phyloP scores from a whole-genome alignment of 2,888 invertebrate species.

The Metacarcinus magister region DNA sequence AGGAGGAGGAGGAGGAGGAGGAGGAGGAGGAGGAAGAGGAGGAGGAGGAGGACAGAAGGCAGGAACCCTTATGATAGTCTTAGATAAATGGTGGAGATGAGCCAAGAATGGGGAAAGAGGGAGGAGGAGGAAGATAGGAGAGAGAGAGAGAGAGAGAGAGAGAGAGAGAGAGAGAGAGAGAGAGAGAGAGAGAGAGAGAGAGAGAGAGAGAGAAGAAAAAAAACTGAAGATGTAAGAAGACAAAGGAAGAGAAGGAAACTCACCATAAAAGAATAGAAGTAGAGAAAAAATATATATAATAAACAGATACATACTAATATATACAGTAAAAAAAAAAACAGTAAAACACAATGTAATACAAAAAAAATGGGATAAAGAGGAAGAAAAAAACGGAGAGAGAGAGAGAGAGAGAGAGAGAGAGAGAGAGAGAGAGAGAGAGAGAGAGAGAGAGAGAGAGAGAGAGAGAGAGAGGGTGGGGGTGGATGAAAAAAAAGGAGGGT shows the following conservation, averaged over 20 bases:
- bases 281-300: not conserved
- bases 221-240: not conserved
- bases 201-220: not conserved
- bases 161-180: not conserved
- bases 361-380: not conserved
- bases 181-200: constrained; percentile 28
- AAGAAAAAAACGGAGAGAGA: not conserved
- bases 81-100: not conserved
- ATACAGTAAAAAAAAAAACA: not conserved
- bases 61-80: constrained; percentile 3
- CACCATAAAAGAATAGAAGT: not conserved
- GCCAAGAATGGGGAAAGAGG: not conserved
- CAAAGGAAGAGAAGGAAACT: not conserved
- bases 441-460: constrained; percentile 1
- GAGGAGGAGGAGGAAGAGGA: not conserved
- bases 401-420: constrained; percentile 26
- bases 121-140: not conserved
- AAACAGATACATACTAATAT: not conserved
- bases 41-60: not conserved
- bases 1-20: not conserved
- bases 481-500: not conserved
- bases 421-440: constrained; percentile 28
- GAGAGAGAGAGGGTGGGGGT: not conserved
- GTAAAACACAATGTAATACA: not conserved
- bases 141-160: not conserved